Conservation (phyloP, 2,888 invertebrate genomes). For the Lottia gigantea region DNA sequence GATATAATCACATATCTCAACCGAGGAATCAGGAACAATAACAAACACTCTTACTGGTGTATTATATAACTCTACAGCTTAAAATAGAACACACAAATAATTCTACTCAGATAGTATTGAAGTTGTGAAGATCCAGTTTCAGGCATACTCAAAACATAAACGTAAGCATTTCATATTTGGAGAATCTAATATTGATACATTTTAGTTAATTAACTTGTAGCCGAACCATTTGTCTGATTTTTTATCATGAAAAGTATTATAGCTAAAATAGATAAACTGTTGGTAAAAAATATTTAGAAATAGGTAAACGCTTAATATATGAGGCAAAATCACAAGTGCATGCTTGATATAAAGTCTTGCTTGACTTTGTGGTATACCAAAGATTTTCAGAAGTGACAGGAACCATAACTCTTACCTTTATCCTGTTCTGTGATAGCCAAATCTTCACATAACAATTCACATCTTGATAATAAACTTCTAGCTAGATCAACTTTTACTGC, state of each 20-base stretch:
- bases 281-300: too few species aligned
- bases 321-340: too few species aligned
- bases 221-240: background rate
- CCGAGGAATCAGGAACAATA: conserved; percentile 74
- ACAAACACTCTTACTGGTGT: conserved; percentile 88
- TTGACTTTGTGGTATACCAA: too few species aligned
- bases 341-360: too few species aligned
- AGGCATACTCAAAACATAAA: too few species aligned
- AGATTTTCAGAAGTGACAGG: too few species aligned
- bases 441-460: conserved; percentile 94
- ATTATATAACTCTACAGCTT: conserved; percentile 76
- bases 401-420: conserved; percentile 59
- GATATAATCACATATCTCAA: conserved; percentile 88
- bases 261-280: too few species aligned
- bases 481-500: conserved; percentile 87
- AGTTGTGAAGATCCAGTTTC: too few species aligned
- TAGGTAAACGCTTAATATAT: too few species aligned
- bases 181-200: too few species aligned
- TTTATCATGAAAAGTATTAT: background rate
- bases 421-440: conserved; percentile 81
- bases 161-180: too few species aligned
- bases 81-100: background rate
- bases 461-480: conserved; percentile 84
- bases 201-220: background rate
- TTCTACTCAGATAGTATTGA: too few species aligned